Evolutionary conservation across 2,888 invertebrate genomes (phyloP).

Genomic region (Sycophila texana): DNA sequence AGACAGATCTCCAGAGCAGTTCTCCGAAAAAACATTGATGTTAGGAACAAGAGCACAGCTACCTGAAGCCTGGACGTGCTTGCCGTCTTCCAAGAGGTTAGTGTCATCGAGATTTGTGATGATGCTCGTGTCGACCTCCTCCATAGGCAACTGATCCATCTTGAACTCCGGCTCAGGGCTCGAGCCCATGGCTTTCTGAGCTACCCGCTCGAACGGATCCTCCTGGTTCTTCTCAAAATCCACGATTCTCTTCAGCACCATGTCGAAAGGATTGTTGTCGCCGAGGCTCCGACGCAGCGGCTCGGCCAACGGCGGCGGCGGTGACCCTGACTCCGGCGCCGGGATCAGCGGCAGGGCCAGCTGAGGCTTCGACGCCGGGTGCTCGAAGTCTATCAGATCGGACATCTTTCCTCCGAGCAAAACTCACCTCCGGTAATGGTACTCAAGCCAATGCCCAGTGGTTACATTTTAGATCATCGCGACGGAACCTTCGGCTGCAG

Average conservation of each 20-base stretch:
- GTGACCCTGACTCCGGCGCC: constrained; percentile 44
- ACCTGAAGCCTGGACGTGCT: neutral
- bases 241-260: constrained; percentile 64
- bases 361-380: constrained; percentile 60
- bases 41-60: constrained; percentile 37
- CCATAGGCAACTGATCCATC: constrained; percentile 59
- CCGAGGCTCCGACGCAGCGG: constrained; percentile 60
- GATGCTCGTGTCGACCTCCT: constrained; percentile 42
- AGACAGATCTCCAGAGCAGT: constrained; percentile 58
- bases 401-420: constrained; percentile 61
- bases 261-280: constrained; percentile 72
- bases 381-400: constrained; percentile 69
- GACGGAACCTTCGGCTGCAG: too few relatives aligned
- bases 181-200: constrained; percentile 62
- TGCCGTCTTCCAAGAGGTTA: constrained; percentile 47
- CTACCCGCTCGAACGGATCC: constrained; percentile 70
- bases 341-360: constrained; percentile 66
- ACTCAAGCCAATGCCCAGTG: too few relatives aligned
- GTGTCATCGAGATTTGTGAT: constrained; percentile 52
- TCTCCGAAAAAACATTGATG: constrained; percentile 9
- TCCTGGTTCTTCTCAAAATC: constrained; percentile 68
- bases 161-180: constrained; percentile 54
- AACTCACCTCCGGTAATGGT: too few relatives aligned
- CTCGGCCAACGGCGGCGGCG: constrained; percentile 6
- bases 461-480: too few relatives aligned